Evolutionary conservation across 2,797 vertebrate genomes (phyloP).

Genomic region (Sternotherus odoratus): DNA sequence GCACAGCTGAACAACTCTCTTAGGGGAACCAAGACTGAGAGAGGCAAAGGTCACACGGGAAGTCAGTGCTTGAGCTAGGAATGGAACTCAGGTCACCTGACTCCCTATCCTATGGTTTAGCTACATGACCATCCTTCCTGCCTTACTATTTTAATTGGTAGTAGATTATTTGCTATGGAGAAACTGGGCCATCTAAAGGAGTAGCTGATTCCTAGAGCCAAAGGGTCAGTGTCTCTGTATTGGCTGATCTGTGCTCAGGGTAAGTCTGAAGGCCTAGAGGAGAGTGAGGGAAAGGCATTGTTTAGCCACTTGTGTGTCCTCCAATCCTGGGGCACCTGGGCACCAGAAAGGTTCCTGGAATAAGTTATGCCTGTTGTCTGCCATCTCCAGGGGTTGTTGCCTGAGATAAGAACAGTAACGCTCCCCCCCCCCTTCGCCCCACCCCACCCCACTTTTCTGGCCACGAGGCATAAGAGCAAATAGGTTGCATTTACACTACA

Average conservation of each 20-base stretch:
- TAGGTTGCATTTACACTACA: background rate
- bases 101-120: background rate
- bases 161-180: background rate
- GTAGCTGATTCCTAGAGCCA: background rate
- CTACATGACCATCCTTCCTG: background rate
- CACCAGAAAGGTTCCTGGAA: background rate
- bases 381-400: background rate
- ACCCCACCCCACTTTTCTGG: background rate
- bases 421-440: rapidly evolving
- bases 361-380: background rate
- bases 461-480: background rate
- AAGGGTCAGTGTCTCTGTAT: background rate
- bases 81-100: background rate
- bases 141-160: background rate
- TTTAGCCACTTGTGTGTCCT: background rate
- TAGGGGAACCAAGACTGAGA: background rate
- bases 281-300: background rate
- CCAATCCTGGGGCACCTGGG: background rate
- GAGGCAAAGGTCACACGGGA: background rate
- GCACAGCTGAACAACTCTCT: too few relatives aligned
- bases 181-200: background rate
- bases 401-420: background rate
- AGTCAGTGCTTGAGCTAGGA: background rate
- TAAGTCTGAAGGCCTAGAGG: background rate
- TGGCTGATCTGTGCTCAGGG: background rate